A percentile compares a stretch with the other conserved stretches of the same genome.
Conservation (phyloP, 2,888 invertebrate genomes). For the Stratiomys singularior region DNA sequence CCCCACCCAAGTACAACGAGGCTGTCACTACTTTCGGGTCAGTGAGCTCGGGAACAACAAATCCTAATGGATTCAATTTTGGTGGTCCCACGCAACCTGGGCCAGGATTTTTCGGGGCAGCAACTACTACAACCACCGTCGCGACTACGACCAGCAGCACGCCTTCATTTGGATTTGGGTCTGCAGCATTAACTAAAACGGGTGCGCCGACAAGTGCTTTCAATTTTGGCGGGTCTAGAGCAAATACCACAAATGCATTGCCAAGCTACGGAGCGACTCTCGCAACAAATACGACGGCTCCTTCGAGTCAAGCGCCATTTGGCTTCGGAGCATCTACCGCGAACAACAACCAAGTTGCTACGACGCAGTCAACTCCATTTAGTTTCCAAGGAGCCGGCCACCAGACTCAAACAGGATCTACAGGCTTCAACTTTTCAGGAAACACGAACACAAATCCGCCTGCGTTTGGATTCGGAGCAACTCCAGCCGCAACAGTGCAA, state of each 20-base stretch:
- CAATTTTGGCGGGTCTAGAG: neutral
- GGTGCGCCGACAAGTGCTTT: neutral
- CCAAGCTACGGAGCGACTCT: conserved; percentile 1
- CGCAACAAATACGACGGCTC: conserved; percentile 23
- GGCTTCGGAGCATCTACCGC: conserved; percentile 6
- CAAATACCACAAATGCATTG: neutral
- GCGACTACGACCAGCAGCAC: neutral
- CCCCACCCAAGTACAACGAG: conserved; percentile 19
- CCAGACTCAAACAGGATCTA: neutral
- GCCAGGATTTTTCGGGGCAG: neutral
- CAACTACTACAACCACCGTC: neutral
- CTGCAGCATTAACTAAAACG: conserved; percentile 24
- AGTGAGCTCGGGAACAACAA: neutral
- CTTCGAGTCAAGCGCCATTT: conserved; percentile 24
- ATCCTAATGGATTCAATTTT: conserved; percentile 1
- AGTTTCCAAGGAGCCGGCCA: conserved; percentile 43
- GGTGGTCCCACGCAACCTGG: neutral
- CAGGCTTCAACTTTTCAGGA: conserved; percentile 13
- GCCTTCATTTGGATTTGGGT: conserved; percentile 24
- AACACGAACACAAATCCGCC: neutral
- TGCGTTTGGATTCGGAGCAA: conserved; percentile 16
- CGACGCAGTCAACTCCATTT: conserved; percentile 28
- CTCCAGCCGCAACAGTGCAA: neutral
- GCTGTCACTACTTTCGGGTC: conserved; percentile 13
- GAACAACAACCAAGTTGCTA: conserved; percentile 30